phyloP scores from a whole-genome alignment of 1,140 invertebrate genomes.

The Zaprionus lachaisei region DNA sequence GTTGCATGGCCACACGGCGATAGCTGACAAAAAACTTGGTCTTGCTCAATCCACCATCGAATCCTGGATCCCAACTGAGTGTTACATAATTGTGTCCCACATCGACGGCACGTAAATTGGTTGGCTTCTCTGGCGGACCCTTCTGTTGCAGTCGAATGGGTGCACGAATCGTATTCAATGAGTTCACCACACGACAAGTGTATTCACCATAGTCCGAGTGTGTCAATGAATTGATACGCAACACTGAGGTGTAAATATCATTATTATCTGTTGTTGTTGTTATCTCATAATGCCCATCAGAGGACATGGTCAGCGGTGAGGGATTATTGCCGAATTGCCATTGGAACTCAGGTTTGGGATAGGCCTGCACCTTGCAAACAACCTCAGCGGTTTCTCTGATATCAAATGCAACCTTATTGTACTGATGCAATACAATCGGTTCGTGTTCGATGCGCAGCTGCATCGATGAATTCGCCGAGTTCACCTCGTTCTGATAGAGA shows the following conservation, averaged over 20 bases:
- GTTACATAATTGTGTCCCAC: conserved; percentile 91
- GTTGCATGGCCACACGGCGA: conserved; percentile 86
- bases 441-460: conserved; percentile 95
- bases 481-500: conserved; percentile 95
- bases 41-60: conserved; percentile 93
- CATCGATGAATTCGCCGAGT: conserved; percentile 93
- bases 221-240: conserved; percentile 91
- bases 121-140: conserved; percentile 93
- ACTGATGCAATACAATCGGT: conserved; percentile 92
- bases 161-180: conserved; percentile 90
- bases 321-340: conserved; percentile 93
- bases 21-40: conserved; percentile 94
- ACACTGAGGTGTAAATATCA: conserved; percentile 92
- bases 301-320: conserved; percentile 89
- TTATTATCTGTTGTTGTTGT: conserved; percentile 92
- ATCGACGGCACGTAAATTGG: conserved; percentile 88
- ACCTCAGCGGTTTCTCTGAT: conserved; percentile 93
- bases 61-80: conserved; percentile 93
- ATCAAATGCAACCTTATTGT: conserved; percentile 95
- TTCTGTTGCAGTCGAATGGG: conserved; percentile 93
- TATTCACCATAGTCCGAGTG: conserved; percentile 95
- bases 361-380: conserved; percentile 94
- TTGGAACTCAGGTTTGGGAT: conserved; percentile 95
- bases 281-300: conserved; percentile 94
- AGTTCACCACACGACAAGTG: conserved; percentile 93